Percentiles rank a stretch among this genome's conserved stretches.
phyloP scores from a whole-genome alignment of 1,140 invertebrate species.

The Conopomorpha cramerella region DNA sequence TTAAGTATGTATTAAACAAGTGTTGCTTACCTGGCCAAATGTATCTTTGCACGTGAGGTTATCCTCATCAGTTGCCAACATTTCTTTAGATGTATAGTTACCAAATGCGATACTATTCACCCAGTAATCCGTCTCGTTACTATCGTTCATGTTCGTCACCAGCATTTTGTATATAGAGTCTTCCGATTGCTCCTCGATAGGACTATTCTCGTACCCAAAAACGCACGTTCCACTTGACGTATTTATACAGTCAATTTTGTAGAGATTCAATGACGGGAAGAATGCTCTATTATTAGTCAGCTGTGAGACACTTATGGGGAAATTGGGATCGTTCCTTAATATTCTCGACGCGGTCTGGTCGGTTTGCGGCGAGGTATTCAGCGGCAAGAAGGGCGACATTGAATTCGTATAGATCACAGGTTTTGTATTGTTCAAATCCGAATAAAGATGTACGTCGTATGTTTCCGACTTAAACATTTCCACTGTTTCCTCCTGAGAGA shows the following conservation, averaged over 20 bases:
- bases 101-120: slow-evolving; percentile 29
- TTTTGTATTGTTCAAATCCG: slow-evolving; percentile 33
- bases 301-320: slow-evolving; percentile 61
- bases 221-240: slow-evolving; percentile 24
- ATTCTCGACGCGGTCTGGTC: slow-evolving; percentile 61
- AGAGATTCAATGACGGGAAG: slow-evolving; percentile 63
- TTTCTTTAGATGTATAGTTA: no score
- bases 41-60: slow-evolving; percentile 26
- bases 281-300: slow-evolving; percentile 61
- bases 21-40: slow-evolving; percentile 21
- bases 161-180: no score
- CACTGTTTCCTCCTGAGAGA: slow-evolving; percentile 47
- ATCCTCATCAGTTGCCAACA: slow-evolving; percentile 23
- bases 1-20: no score
- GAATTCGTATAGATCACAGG: slow-evolving; percentile 37
- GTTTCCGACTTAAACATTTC: slow-evolving; percentile 51
- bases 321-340: slow-evolving; percentile 64
- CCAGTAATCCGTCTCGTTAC: slow-evolving; percentile 24
- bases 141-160: no score
- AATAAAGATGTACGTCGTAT: slow-evolving; percentile 62
- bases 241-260: slow-evolving; percentile 28
- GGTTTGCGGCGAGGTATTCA: slow-evolving; percentile 42
- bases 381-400: slow-evolving; percentile 24
- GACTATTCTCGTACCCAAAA: slow-evolving; percentile 24
- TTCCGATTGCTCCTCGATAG: slow-evolving; percentile 15